Base-by-base conservation (phyloP, 2,888 invertebrate genomes). In the Acanthococcus lagerstroemiae region DNA sequence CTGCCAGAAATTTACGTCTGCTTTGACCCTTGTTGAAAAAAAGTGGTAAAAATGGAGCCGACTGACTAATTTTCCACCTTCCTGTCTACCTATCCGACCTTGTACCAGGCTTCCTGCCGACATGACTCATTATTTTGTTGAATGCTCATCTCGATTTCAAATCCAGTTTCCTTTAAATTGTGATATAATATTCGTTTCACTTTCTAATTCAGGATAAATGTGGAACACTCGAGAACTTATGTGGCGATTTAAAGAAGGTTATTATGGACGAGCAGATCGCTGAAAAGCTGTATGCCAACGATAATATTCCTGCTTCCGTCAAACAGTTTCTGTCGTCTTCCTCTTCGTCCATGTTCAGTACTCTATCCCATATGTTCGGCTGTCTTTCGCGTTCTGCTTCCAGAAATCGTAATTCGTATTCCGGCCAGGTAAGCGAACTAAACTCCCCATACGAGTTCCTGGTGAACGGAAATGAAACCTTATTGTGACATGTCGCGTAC, bases 261-360 rank as follows among this genome's bases (percentile, higher is more conserved):
- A 63, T 63, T 7, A 63, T 63, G 63, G 63, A 63, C n/a, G 63
- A 63, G 25, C 63, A 63, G 54, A 63, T 63, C n/a, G 52, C 52
- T 4, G 63, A 63, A 52, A 63, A 52, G 37, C 22, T 63, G 6
- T 63, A 63, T 37, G 63, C 63, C 12, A 52, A 63, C 17, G 63
- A 63, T 37, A 54, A 63, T 27, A 63, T 54, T 63, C 63, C 63
- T 24, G 63, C 63, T 12, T 26, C 63, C 3, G 63, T 63, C 17
- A 63, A 63, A 24, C 63, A 63, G 37, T 63, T 63, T 22, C 48
- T 63, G 25, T 52, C 63, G 19, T 63, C 63, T n/a, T 63, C 63
- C 37, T 54, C 63, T 22, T 63, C 63, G 21, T 63, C 63, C 17
- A 54, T 63, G n/a, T 30, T 63, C 4, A 63, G 37, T 22, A 63